Evolutionary conservation across 2,113 vertebrate species (phyloP), one percentile per base, ranked within the genome.

Genomic region (Perca schrenkii): DNA sequence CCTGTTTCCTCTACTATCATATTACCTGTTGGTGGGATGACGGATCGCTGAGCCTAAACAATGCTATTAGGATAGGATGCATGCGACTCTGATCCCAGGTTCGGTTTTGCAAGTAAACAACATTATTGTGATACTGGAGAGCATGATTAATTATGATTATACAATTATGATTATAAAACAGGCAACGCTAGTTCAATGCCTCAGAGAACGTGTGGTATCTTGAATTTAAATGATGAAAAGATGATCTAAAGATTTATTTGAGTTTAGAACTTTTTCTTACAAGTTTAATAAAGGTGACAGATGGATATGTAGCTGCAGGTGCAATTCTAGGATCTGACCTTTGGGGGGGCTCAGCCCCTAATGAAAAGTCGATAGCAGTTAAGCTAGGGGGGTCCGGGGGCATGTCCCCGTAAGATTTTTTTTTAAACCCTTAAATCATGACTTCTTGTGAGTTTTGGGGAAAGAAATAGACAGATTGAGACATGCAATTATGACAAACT

Each of bases 21-120:
- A 94, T 96, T 95, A 94, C 93, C 91, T 94, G 91, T 94, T 94
- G 93, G 92, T 89, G 79, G 86, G 89, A 92, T 94, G 94, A 95
- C 92, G 89, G 93, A 96, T 95, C 89, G 69, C 93, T 88, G 92
- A 89, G 91, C 87, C 86, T 76, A 92, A 95, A 94, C 92, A 94
- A 92, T 93, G 92, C 85, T 90, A 91, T 94, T 94, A 94, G 78
- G 89, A 93, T 84, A 81, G 84, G 79, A 87, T 69, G 88, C 80
- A 86, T 87, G 87, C 77, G 88, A 94, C 80, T 91, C 82, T 73
- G 85, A 91, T 92, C 90, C 84, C 75, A 79, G 88, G 78, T 86
- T 91, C 47, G 62, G 72, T 75, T 89, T 57, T 90, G 82, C 87
- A 85, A 90, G 89, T 87, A 91, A 94, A 94, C 87, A 88, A 82